Conservation (phyloP, 2,113 vertebrate species). For the Cyphomyrus discorhynchus region DNA sequence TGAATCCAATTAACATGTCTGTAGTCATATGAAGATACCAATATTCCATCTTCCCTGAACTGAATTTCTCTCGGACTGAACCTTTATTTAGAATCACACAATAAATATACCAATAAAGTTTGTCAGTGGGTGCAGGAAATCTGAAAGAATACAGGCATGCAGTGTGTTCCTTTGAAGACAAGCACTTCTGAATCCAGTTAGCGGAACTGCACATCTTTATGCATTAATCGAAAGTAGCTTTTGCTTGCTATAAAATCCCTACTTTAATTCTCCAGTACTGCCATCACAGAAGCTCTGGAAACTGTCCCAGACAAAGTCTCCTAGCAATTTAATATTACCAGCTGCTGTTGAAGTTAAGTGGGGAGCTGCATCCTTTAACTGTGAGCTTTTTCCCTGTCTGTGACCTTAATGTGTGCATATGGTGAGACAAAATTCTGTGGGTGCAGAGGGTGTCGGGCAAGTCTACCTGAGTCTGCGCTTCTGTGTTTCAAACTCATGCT, state of each 20-base stretch:
- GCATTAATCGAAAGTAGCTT: background rate
- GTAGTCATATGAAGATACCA: background rate
- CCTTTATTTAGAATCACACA: background rate
- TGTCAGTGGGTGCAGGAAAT: background rate
- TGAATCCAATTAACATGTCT: background rate
- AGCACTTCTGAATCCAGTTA: background rate
- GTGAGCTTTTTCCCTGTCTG: background rate
- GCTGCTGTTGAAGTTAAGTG: background rate
- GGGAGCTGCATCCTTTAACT: background rate
- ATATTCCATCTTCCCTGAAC: background rate
- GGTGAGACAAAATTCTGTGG: conserved; percentile 80
- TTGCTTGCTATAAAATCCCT: background rate
- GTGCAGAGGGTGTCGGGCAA: conserved; percentile 96
- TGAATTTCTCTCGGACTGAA: background rate
- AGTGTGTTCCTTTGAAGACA: background rate
- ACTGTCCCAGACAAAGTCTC: background rate
- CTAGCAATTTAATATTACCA: background rate
- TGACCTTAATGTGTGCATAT: conserved; percentile 92
- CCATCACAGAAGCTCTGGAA: background rate
- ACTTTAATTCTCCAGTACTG: background rate
- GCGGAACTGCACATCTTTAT: conserved; percentile 51
- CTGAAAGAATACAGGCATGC: background rate
- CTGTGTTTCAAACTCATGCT: conserved; percentile 89
- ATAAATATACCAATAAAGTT: background rate
- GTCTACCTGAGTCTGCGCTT: conserved; percentile 88